Base-by-base conservation (phyloP, 2,113 vertebrate genomes). In the Condylura cristata region DNA sequence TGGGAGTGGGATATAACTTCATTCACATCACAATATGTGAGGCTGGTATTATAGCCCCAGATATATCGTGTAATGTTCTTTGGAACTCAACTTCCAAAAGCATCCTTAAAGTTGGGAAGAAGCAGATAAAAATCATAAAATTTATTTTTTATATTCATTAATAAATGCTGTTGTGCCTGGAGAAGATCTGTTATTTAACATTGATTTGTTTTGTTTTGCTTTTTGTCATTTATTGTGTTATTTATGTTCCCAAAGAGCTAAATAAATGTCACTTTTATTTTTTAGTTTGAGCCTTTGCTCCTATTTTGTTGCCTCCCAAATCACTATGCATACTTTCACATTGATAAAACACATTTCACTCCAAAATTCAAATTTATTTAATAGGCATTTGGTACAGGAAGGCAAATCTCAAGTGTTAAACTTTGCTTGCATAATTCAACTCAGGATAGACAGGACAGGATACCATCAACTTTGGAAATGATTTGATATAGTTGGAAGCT, bases 181-280 rank as follows among this genome's bases (percentile, higher is more conserved):
- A 89, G 65, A 66, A 80, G n/a, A 72, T 92, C 58, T 71, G 0
- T 92, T 34, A 78, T 79, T 63, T 87, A 68, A 93, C 65, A 61
- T 74, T 93, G 51, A 61, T 96, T 93, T 76, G 4, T 80, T 95
- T 91, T 85, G 24, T 44, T 91, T 93, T 76, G 53, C 4, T 68
- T 91, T 96, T 85, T 89, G 63, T 58, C 34, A 46, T n/a, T 93
- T 84, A 63, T 85, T 95, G 85, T 90, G 34, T 96, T 96, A 94
- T 92, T 96, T 96, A 93, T 93, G 86, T 97, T 96, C 95, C 12
- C 11, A 63, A 89, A 97, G 92, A 95, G 30, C 28, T 82, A 85
- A 97, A 96, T 97, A 97, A 96, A 97, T 72, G 11, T 6, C 58
- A 87, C 94, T 94, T 93, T 92, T 92, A 84, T 70, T 92, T 95